Conservation (phyloP, 2,888 invertebrate genomes). For the Drosophila pegasa region DNA sequence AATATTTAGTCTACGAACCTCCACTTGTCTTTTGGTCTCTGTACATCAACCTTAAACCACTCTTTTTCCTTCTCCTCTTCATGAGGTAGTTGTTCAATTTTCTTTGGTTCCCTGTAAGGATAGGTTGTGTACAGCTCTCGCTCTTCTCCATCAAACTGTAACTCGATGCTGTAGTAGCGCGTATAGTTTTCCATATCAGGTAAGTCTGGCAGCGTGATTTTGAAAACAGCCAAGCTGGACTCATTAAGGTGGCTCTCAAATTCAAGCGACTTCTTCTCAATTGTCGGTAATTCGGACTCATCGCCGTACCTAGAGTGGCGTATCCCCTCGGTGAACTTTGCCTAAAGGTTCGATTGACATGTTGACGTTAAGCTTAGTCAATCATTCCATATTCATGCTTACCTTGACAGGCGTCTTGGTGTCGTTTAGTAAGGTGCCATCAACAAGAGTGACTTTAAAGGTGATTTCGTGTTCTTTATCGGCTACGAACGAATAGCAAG, state of each 20-base stretch:
- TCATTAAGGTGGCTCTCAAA: conserved; percentile 86
- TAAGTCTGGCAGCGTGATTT: conserved; percentile 87
- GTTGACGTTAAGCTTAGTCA: no score
- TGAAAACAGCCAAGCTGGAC: conserved; percentile 88
- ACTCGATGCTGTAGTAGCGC: conserved; percentile 63
- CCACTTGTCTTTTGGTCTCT: conserved; percentile 54
- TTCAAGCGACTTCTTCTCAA: conserved; percentile 84
- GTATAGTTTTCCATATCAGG: conserved; percentile 67
- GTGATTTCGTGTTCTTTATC: conserved; percentile 93
- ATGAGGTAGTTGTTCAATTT: conserved; percentile 37
- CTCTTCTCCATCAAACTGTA: conserved; percentile 69
- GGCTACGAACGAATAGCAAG: conserved; percentile 95
- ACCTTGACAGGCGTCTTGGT: conserved; percentile 86
- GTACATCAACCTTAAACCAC: conserved; percentile 59
- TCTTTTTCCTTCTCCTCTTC: conserved; percentile 65
- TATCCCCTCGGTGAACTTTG: conserved; percentile 70
- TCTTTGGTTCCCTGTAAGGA: conserved; percentile 74
- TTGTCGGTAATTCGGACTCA: conserved; percentile 53
- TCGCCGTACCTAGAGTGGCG: conserved; percentile 39
- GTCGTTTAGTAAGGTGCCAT: conserved; percentile 88
- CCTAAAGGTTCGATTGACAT: conserved; percentile 9
- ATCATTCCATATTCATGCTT: neutral
- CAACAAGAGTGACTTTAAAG: conserved; percentile 90
- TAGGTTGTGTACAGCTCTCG: conserved; percentile 66
- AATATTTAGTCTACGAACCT: conserved; percentile 47